Evolutionary conservation across 2,888 invertebrate genomes (phyloP), one percentile per base, ranked within the genome.

Genomic region (Leucophenga montana): DNA sequence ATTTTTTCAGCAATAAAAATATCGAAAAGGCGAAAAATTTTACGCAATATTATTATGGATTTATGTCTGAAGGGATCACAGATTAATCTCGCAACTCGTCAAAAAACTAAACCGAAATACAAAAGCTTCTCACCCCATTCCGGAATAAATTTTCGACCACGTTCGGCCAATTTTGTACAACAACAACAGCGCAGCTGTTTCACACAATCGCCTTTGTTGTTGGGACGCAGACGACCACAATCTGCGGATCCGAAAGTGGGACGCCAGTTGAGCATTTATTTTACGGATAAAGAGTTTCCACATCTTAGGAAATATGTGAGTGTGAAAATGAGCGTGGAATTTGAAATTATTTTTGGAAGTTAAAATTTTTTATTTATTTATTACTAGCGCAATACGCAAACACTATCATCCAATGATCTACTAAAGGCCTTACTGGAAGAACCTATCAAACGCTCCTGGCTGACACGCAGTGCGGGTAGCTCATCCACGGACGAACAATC

Each of bases 401-500:
- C 84, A 3, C 77, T 85, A 0, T 88, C 89, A 0, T 89, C 89
- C 4, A 88, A 89, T 44, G 88, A 86, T 77, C 71, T 89, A n/a
- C 76, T 89, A 0, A 89, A 88, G 69, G 73, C 88, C 0, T 73
- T 89, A 57, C 68, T 89, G 57, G 87, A 87, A 53, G 88, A 89
- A 72, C 89, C 89, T 22, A 88, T 89, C 22, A 89, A 89, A 78
- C 86, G 90, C 86, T 90, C 91, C 85, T 91, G 91, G 90, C 85
- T 86, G 72, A 85, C 89, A 86, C 81, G 82, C 71, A 74, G 77
- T 59, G 77, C 77, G 22, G 78, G 77, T 62, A 84, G 80, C 8
- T 85, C 85, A 33, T 83, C 86, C n/a, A 78, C 78, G 18, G 85
- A 85, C 73, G 81, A 82, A 18, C 83, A 85, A 71, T 83, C 86